These are phyloP conservation scores for Drosophila diplacantha DNA, from an alignment of 2,888 invertebrate species.

Conservation along the genomic window DNA sequence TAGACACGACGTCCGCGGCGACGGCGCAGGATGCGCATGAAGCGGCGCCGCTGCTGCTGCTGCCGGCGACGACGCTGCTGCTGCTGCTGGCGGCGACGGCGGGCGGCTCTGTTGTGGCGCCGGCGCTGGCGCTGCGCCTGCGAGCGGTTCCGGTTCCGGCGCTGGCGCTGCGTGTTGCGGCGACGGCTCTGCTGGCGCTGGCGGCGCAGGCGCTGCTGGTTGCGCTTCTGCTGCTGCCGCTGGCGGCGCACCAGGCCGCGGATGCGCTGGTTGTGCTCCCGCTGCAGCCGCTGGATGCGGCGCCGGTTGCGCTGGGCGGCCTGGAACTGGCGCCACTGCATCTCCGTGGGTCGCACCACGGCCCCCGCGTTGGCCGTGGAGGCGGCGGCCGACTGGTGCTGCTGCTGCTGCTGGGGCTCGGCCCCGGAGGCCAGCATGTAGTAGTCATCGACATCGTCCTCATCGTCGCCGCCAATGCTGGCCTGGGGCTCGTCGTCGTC, in stretches of 20 bases:
- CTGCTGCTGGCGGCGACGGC: conserved; percentile 40
- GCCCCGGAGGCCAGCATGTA: conserved; percentile 29
- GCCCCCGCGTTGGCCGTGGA: not conserved
- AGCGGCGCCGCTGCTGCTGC: conserved; percentile 28
- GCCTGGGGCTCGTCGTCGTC: conserved; percentile 1
- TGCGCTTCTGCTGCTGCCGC: conserved; percentile 40
- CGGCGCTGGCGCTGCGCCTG: conserved; percentile 44
- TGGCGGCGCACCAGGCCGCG: conserved; percentile 52
- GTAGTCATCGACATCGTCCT: conserved; percentile 39
- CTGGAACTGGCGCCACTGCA: conserved; percentile 60
- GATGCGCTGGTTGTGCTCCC: conserved; percentile 52
- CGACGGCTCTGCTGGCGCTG: conserved; percentile 32
- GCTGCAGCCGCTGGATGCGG: conserved; percentile 54
- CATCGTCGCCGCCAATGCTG: conserved; percentile 17
- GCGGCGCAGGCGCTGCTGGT: conserved; percentile 47
- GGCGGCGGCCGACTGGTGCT: not conserved
- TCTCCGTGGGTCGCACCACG: conserved; percentile 44
- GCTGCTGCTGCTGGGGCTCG: not conserved
- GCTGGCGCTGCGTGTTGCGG: conserved; percentile 38
- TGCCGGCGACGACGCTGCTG: conserved; percentile 49
- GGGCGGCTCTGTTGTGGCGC: conserved; percentile 11
- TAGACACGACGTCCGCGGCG: conserved; percentile 35
- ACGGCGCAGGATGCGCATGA: conserved; percentile 45
- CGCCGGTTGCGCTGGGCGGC: conserved; percentile 55
- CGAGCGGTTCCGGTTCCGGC: conserved; percentile 48